Evolutionary conservation across 92 coral and sea anemone species (phyloP).

Genomic region (Actinernus sp.): DNA sequence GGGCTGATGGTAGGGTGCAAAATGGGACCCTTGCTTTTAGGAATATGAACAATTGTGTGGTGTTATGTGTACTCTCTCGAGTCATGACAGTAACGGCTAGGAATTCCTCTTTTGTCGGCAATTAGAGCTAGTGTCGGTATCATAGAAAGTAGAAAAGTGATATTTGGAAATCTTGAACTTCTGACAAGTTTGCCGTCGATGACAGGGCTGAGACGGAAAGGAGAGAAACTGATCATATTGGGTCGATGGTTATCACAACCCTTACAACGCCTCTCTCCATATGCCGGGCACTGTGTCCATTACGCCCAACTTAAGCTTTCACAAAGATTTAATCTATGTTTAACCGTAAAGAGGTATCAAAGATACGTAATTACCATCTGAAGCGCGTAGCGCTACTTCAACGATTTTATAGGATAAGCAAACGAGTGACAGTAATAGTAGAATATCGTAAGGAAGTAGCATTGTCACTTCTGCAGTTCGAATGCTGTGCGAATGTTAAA

Average conservation of each 20-base stretch:
- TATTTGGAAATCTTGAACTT: constrained; percentile 1
- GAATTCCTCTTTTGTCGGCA: too few relatives aligned
- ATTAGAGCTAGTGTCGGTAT: not conserved
- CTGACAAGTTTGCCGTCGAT: constrained; percentile 1
- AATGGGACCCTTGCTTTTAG: too few relatives aligned
- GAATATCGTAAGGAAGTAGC: constrained; percentile 8
- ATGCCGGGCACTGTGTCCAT: constrained; percentile 3
- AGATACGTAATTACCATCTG: constrained; percentile 39
- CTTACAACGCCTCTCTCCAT: not conserved
- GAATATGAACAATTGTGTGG: too few relatives aligned
- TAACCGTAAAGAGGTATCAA: constrained; percentile 82
- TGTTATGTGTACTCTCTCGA: too few relatives aligned
- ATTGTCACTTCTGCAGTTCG: constrained; percentile 4
- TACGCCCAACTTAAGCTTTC: constrained; percentile 66
- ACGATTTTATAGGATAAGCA: constrained; percentile 28
- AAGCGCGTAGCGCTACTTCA: constrained; percentile 16
- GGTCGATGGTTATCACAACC: not conserved
- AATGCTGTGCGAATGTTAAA: constrained; percentile 49
- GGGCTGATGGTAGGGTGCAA: too few relatives aligned
- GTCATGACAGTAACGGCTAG: too few relatives aligned
- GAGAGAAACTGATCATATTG: not conserved
- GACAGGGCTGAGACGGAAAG: not conserved
- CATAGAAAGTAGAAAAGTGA: not conserved
- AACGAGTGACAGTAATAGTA: not conserved
- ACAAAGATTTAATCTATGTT: constrained; percentile 87